Conservation (phyloP, 2,113 vertebrate genomes). For the Bambusicola thoracicus region DNA sequence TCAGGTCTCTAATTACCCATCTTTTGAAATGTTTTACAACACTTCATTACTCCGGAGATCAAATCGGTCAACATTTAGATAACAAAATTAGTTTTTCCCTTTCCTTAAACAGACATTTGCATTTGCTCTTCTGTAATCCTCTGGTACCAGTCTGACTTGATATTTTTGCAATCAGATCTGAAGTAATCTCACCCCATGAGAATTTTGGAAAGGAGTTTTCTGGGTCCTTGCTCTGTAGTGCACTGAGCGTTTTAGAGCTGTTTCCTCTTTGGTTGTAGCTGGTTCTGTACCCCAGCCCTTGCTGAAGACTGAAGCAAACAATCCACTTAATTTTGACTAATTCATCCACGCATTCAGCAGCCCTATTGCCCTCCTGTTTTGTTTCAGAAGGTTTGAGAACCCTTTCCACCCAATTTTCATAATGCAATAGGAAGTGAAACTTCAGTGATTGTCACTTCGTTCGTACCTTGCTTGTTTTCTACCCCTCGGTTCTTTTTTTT, state of each 20-base stretch:
- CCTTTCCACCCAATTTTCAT: not conserved
- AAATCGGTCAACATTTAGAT: conserved; percentile 60
- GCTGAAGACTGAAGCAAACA: not conserved
- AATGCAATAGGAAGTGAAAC: not conserved
- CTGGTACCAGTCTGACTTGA: conserved; percentile 32
- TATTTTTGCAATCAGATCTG: conserved; percentile 16
- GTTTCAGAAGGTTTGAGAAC: not conserved
- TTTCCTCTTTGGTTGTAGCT: not conserved
- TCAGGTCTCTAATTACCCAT: conserved; percentile 56
- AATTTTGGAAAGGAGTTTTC: not conserved
- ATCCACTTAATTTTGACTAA: not conserved
- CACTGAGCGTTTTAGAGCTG: not conserved
- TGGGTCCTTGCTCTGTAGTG: not conserved
- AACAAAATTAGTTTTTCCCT: conserved; percentile 39
- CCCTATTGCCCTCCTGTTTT: not conserved
- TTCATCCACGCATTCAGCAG: not conserved
- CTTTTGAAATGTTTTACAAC: conserved; percentile 53
- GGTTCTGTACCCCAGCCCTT: not conserved
- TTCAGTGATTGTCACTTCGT: fast-evolving
- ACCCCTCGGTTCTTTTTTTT: not conserved
- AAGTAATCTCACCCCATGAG: not conserved
- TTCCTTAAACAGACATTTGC: conserved; percentile 19
- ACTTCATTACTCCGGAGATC: conserved; percentile 50
- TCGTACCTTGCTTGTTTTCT: not conserved
- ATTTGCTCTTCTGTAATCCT: conserved; percentile 16